Evolutionary conservation across 2,888 invertebrate species (phyloP), one percentile per base, ranked within the genome.

Genomic region (Latrodectus hesperus): DNA sequence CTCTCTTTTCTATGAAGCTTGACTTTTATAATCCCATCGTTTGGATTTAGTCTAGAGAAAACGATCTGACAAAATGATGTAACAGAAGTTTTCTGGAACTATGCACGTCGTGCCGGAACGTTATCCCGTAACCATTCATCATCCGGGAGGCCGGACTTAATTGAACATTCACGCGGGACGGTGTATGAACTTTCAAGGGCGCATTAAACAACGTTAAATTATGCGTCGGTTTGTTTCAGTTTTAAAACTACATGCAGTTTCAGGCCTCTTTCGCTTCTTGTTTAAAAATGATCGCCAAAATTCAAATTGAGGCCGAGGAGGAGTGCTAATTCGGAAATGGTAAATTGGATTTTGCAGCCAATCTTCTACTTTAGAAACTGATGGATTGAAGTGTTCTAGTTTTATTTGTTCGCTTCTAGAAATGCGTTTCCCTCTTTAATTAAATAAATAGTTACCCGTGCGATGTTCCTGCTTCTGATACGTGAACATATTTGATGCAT

Each of bases 151-250:
- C 26, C 67, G 70, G 60, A 75, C 68, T 68, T 75, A 82, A 82
- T 82, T 82, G 75, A 82, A 82, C 68, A 68, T 82, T 82, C 38
- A 75, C 60, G 81, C 73, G 60, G 12, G 73, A 17, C 49, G 12
- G 73, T 51, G 77, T 77, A 77, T 77, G 73, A 73, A 65, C 71
- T 73, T 64, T 70, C 79, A 51, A 53, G 38, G 38, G 51, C 53
- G 68, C 74, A 74, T 82, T 82, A 82, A 82, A 75, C 82, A 75
- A 70, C 82, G 68, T 53, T 75, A 75, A 82, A 75, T 82, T 82
- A 82, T 82, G 74, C 75, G 74, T 55, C n/a, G 67, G 53, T 64
- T 71, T 73, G 81, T 80, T 80, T n/a, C 52, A 51, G 60, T 14
- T 49, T 16, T 74, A 75, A 68, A 49, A 70, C 12, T 60, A 60